Evolutionary conservation across 2,797 vertebrate species (phyloP).

Genomic region (Danio tinwini): DNA sequence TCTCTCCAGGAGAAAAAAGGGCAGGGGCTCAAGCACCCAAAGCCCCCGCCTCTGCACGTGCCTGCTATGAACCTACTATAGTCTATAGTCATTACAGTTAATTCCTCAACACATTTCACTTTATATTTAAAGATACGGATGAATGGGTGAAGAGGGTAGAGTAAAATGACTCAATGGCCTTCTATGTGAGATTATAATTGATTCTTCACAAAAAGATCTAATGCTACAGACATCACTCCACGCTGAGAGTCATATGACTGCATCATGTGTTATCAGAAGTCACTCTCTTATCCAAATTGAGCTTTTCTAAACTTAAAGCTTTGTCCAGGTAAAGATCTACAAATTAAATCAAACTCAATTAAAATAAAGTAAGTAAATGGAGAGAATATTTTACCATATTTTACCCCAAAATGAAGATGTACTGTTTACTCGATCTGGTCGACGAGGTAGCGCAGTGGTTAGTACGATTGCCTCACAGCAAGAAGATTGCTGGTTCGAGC

Average conservation of each 20-base stretch:
- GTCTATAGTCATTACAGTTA: not conserved
- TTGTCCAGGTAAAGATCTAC: too few species aligned
- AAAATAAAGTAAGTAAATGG: too few species aligned
- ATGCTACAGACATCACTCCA: conserved; percentile 45
- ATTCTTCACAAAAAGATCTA: conserved; percentile 33
- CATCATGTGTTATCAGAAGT: not conserved
- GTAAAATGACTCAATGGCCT: conserved; percentile 14
- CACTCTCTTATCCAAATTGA: not conserved
- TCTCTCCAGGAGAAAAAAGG: too few species aligned
- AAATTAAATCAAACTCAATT: too few species aligned
- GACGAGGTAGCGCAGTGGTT: too few species aligned
- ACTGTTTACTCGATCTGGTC: too few species aligned
- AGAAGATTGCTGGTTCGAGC: too few species aligned
- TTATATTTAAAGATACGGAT: conserved; percentile 4
- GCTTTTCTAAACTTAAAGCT: not conserved
- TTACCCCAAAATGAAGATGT: too few species aligned
- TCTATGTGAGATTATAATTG: conserved; percentile 34
- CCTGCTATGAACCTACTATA: not conserved
- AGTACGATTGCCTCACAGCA: too few species aligned
- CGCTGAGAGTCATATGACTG: conserved; percentile 69
- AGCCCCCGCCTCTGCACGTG: too few species aligned
- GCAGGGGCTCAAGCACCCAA: too few species aligned
- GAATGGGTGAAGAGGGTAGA: conserved; percentile 3
- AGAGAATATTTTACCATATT: not conserved
- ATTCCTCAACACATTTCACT: not conserved